phyloP scores from a whole-genome alignment of 2,113 vertebrate species.

The Eulemur macaco region DNA sequence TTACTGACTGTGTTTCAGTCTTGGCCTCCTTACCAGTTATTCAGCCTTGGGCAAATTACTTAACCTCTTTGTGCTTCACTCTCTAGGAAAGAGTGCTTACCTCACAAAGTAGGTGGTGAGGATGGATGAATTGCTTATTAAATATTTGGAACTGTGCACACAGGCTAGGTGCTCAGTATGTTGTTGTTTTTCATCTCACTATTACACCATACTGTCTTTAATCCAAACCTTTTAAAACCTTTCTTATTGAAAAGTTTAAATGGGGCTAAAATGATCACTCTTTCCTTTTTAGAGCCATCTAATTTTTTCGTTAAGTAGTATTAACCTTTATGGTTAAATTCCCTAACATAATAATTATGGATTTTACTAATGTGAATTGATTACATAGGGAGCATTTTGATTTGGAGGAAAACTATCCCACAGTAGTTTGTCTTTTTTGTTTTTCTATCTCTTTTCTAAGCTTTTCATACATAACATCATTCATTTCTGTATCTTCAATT shows the following conservation, averaged over 20 bases:
- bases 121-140: not conserved
- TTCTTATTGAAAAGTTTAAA: not conserved
- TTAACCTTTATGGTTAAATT: slow-evolving; percentile 1
- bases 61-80: not conserved
- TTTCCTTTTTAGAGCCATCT: not conserved
- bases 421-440: not conserved
- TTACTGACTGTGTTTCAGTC: not conserved
- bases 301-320: not conserved
- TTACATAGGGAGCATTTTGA: not conserved
- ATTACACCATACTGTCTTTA: not conserved
- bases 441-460: not conserved
- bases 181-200: not conserved
- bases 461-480: not conserved
- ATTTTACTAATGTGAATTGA: not conserved
- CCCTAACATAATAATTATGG: not conserved
- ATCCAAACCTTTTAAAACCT: not conserved
- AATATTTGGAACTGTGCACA: not conserved
- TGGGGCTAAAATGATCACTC: not conserved
- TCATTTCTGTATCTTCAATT: not conserved
- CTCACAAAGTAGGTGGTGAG: not conserved
- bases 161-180: not conserved
- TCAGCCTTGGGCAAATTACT: not conserved
- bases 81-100: not conserved
- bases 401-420: not conserved
- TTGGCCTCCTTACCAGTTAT: not conserved